These are phyloP conservation scores for Achroia grisella DNA, from an alignment of 1,140 invertebrate genomes.

Conservation along the genomic window DNA sequence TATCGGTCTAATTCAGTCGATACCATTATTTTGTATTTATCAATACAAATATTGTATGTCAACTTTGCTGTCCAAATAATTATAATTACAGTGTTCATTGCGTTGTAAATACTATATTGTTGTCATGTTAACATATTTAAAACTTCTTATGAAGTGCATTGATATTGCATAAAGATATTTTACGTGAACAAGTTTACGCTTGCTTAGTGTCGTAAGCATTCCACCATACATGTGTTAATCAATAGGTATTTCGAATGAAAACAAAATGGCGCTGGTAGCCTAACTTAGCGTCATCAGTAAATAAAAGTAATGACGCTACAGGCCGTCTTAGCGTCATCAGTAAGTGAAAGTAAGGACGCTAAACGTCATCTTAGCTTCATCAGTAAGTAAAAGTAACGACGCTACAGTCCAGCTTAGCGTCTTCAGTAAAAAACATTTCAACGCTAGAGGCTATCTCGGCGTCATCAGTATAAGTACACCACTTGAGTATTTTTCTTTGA, in stretches of 20 bases:
- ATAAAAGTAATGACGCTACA: too few relatives aligned
- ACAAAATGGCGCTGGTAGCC: neutral
- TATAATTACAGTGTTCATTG: constrained; percentile 59
- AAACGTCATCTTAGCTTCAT: too few relatives aligned
- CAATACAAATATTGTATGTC: neutral
- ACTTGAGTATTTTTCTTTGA: constrained; percentile 48
- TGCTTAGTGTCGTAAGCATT: constrained; percentile 21
- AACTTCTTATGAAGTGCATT: constrained; percentile 7
- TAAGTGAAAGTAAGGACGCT: too few relatives aligned
- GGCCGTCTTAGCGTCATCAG: constrained; percentile 14
- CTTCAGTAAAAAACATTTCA: too few relatives aligned
- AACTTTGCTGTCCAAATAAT: constrained; percentile 32
- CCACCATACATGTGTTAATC: constrained; percentile 14
- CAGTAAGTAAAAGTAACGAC: too few relatives aligned
- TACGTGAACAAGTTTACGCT: too few relatives aligned
- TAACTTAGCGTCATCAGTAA: constrained; percentile 17
- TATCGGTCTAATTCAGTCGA: too few relatives aligned
- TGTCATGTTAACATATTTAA: constrained; percentile 27
- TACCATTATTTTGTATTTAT: too few relatives aligned
- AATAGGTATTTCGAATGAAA: neutral
- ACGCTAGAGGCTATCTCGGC: too few relatives aligned
- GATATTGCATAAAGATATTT: constrained; percentile 19
- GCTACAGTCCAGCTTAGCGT: too few relatives aligned
- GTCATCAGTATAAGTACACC: constrained; percentile 48
- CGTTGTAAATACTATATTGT: constrained; percentile 33